Conservation (phyloP, 1,140 invertebrate species). For the Eulimnadia texana region DNA sequence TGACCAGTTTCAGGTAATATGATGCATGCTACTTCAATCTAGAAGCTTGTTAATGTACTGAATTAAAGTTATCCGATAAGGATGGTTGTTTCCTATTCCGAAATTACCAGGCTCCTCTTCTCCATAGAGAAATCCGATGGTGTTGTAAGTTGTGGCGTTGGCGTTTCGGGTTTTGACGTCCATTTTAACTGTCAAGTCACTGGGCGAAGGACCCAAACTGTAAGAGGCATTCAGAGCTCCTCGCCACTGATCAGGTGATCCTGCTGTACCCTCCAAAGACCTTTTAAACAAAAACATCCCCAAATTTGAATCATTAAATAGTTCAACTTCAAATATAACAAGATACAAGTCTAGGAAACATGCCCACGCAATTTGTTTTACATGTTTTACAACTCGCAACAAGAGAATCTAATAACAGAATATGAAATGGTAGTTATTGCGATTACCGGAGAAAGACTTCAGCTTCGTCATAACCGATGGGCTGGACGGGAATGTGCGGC, state of each 20-base stretch:
- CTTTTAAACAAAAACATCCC: background rate
- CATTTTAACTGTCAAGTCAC: background rate
- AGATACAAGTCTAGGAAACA: too few species aligned
- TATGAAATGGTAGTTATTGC: too few species aligned
- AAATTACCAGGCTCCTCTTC: constrained; percentile 4
- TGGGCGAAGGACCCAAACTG: background rate
- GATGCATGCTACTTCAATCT: too few species aligned
- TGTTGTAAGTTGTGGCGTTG: constrained; percentile 7
- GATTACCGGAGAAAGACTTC: constrained; percentile 22
- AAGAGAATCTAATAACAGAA: too few species aligned
- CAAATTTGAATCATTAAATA: background rate
- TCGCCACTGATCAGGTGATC: background rate
- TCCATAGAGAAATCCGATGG: constrained; percentile 2
- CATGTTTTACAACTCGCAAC: constrained; percentile 1
- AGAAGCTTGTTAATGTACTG: too few species aligned
- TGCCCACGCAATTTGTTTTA: background rate
- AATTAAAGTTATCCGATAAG: too few species aligned
- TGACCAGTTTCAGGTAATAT: too few species aligned
- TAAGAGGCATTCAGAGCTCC: background rate
- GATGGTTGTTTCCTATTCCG: too few species aligned
- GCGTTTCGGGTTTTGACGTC: background rate
- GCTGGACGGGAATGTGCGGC: constrained; percentile 31
- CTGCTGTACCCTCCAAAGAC: background rate
- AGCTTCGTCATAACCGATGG: constrained; percentile 32
- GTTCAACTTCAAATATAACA: background rate